phyloP scores from a whole-genome alignment of 2,797 vertebrate species.

The Sparidentex hasta region DNA sequence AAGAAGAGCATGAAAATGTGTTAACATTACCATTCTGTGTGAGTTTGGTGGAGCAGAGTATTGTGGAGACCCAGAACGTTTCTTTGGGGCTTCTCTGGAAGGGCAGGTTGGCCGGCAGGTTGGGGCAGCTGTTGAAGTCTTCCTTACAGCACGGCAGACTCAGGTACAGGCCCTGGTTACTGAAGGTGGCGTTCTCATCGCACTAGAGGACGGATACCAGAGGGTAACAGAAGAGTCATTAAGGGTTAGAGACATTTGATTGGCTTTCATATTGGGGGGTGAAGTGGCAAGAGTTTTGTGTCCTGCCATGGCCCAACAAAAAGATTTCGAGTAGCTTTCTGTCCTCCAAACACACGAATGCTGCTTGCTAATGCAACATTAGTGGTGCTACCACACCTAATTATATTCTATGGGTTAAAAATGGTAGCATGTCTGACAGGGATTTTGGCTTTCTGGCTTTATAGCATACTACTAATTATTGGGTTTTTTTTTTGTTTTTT shows the following conservation, averaged over 20 bases:
- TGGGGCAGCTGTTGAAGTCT: slow-evolving; percentile 97
- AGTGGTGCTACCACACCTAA: not conserved
- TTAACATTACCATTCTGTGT: slow-evolving; percentile 93
- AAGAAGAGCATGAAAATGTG: not conserved
- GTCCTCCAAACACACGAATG: too few relatives aligned
- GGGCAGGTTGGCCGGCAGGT: slow-evolving; percentile 95
- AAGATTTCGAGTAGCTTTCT: not conserved
- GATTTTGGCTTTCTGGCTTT: not conserved
- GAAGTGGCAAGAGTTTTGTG: not conserved
- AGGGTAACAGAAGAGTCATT: not conserved
- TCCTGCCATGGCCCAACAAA: not conserved
- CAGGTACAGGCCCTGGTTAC: slow-evolving; percentile 97
- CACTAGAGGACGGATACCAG: slow-evolving; percentile 83
- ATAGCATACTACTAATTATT: too few relatives aligned
- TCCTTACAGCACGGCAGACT: slow-evolving; percentile 98
- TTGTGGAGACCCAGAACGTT: slow-evolving; percentile 96
- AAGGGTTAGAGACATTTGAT: not conserved
- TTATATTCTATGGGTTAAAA: not conserved
- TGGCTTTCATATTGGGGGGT: not conserved
- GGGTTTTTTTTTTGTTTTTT: too few relatives aligned
- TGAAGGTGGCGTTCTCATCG: slow-evolving; percentile 98
- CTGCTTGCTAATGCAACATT: not conserved
- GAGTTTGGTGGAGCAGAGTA: slow-evolving; percentile 98
- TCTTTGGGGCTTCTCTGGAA: slow-evolving; percentile 99
- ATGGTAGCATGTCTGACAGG: not conserved